Percentiles rank a stretch among this genome's conserved stretches.
These are phyloP conservation scores for Anseranas semipalmata DNA, from an alignment of 2,113 vertebrate genomes.

Conservation along the genomic window DNA sequence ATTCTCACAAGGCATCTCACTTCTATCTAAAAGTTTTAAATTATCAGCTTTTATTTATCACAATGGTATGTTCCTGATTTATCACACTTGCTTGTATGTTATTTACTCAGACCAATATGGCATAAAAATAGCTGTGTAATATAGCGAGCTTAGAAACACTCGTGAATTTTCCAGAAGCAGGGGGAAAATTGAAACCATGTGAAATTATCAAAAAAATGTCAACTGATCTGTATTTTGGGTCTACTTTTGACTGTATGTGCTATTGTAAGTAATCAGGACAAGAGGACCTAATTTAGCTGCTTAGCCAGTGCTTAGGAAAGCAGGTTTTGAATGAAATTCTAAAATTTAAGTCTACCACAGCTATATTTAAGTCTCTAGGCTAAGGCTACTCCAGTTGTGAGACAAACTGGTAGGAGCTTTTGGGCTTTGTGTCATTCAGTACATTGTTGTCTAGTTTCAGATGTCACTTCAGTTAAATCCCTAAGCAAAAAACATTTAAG, in stretches of 20 bases:
- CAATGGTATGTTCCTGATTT: conserved; percentile 50
- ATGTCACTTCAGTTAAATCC: not conserved
- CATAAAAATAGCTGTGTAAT: conserved; percentile 26
- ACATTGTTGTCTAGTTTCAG: not conserved
- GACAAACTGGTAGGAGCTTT: not conserved
- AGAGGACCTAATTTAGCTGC: not conserved
- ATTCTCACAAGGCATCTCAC: conserved; percentile 66
- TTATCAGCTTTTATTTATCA: conserved; percentile 80
- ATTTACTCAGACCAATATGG: conserved; percentile 33
- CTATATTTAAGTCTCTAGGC: not conserved
- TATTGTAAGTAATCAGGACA: not conserved
- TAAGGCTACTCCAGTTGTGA: not conserved
- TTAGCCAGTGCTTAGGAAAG: not conserved
- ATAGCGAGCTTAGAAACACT: not conserved
- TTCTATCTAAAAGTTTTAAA: conserved; percentile 77
- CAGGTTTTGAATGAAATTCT: not conserved
- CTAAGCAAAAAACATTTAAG: not conserved
- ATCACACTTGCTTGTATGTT: conserved; percentile 33
- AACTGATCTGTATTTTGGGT: not conserved
- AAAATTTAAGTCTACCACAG: not conserved
- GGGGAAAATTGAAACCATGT: not conserved
- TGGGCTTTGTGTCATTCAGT: not conserved
- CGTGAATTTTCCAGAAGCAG: not conserved
- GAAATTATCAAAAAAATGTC: not conserved
- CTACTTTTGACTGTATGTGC: not conserved